Conservation (phyloP, 2,888 invertebrate genomes). For the Cerceris ruficornis region DNA sequence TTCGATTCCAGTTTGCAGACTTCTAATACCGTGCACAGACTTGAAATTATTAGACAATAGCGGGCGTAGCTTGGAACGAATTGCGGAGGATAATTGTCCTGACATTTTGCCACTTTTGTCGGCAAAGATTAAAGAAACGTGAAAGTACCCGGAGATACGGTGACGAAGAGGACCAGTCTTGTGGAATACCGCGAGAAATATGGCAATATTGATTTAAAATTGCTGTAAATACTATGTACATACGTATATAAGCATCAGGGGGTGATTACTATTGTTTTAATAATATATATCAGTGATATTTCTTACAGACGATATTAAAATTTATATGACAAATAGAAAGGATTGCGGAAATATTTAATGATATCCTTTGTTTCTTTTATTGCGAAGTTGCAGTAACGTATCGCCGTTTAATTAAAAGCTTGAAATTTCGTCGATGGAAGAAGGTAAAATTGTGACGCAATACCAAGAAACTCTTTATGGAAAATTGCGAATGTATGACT, state of each 20-base stretch:
- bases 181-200: too few relatives aligned
- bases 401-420: background rate
- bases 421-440: background rate
- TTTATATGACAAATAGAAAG: background rate
- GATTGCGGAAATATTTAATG: too few relatives aligned
- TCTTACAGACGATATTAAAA: background rate
- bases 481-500: background rate
- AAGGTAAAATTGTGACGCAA: conserved; percentile 6
- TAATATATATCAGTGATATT: background rate
- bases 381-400: background rate
- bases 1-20: conserved; percentile 84
- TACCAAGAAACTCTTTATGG: background rate
- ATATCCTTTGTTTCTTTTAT: background rate
- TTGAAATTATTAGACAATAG: conserved; percentile 86
- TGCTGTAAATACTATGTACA: too few relatives aligned
- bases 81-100: conserved; percentile 84
- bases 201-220: too few relatives aligned
- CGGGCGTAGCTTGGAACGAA: conserved; percentile 89
- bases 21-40: conserved; percentile 86
- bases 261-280: too few relatives aligned
- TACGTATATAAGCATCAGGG: too few relatives aligned
- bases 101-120: conserved; percentile 41
- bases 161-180: too few relatives aligned
- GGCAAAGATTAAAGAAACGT: background rate
- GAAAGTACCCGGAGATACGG: too few relatives aligned